Evolutionary conservation across 2,888 invertebrate genomes (phyloP).

Genomic region (Dasypogon diadema): DNA sequence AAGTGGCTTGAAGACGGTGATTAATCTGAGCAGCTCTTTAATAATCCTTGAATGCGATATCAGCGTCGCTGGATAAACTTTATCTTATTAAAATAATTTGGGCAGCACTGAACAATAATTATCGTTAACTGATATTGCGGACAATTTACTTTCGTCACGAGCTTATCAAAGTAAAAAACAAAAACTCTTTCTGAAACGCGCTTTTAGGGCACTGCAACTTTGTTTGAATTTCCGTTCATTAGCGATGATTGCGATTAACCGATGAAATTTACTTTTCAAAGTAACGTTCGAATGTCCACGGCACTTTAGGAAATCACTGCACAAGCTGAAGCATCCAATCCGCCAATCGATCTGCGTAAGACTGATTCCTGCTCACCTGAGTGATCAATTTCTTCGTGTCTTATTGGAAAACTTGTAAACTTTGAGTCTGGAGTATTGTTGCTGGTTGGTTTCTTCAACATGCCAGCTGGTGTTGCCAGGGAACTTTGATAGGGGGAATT

Average conservation of each 20-base stretch:
- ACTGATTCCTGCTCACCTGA: constrained; percentile 40
- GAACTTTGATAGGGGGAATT: too few species aligned
- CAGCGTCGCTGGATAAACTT: not conserved
- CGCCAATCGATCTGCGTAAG: constrained; percentile 44
- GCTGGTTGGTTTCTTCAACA: constrained; percentile 17
- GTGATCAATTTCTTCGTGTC: constrained; percentile 43
- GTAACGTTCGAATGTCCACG: not conserved
- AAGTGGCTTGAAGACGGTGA: constrained; percentile 10
- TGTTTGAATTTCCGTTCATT: constrained; percentile 17
- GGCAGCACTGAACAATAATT: constrained; percentile 14
- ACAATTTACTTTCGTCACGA: constrained; percentile 22
- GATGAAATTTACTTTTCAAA: not conserved
- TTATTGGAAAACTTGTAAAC: constrained; percentile 36
- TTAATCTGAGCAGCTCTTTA: constrained; percentile 26
- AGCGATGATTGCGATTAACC: constrained; percentile 19
- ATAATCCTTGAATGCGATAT: constrained; percentile 31
- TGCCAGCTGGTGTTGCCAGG: constrained; percentile 10
- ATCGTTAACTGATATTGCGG: not conserved
- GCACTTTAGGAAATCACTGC: not conserved
- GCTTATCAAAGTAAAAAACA: constrained; percentile 7
- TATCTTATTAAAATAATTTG: constrained; percentile 2
- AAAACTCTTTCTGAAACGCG: not conserved
- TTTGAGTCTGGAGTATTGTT: constrained; percentile 27
- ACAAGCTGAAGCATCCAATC: constrained; percentile 24
- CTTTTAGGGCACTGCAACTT: not conserved